Evolutionary conservation across 1,140 invertebrate genomes (phyloP).

Genomic region (Augochlora pura): DNA sequence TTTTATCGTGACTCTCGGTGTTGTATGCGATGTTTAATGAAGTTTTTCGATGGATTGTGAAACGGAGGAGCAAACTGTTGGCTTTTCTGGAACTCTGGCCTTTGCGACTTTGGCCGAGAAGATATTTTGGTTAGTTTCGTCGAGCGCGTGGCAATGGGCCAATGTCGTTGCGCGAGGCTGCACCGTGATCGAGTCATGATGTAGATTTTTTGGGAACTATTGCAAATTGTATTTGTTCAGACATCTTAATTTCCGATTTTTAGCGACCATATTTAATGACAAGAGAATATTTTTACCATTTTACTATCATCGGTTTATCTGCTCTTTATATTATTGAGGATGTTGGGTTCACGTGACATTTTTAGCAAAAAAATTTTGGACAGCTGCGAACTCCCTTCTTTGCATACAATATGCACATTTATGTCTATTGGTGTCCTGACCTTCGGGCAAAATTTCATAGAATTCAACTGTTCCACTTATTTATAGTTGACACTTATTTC

Average conservation of each 20-base stretch:
- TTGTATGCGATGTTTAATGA: neutral
- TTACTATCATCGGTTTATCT: neutral
- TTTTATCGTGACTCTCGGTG: too few species aligned
- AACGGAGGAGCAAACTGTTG: constrained; percentile 14
- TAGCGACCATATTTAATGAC: neutral
- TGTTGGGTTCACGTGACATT: neutral
- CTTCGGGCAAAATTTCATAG: neutral
- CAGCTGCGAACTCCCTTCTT: neutral
- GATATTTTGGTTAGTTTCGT: constrained; percentile 56
- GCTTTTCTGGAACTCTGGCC: constrained; percentile 53
- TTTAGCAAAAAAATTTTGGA: neutral
- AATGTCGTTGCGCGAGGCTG: constrained; percentile 45
- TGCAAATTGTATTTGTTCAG: neutral
- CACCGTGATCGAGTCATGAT: constrained; percentile 30
- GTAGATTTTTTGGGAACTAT: constrained; percentile 1
- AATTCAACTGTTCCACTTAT: constrained; percentile 13
- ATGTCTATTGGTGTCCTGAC: neutral
- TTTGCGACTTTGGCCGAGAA: constrained; percentile 61
- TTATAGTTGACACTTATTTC: constrained; percentile 17
- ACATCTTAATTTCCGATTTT: neutral
- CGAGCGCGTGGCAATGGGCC: constrained; percentile 58
- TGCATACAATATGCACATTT: neutral
- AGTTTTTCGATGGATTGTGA: constrained; percentile 6
- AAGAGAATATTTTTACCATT: neutral
- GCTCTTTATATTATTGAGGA: neutral